phyloP scores from a whole-genome alignment of 30 jellyfish, hydroid and myxozoan genomes.

The Catostylus mosaicus region DNA sequence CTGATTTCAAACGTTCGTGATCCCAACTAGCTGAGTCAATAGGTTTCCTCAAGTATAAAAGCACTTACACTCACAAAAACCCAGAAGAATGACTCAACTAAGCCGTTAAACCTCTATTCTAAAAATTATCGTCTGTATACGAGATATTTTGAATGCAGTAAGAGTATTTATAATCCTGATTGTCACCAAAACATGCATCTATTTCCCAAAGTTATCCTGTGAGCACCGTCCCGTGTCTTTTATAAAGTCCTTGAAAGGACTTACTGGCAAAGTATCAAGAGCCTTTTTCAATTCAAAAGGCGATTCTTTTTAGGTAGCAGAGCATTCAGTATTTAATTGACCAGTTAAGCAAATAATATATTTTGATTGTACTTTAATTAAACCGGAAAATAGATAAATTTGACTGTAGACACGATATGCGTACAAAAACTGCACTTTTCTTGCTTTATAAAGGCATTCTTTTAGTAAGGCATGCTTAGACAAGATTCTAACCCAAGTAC shows the following conservation, averaged over 20 bases:
- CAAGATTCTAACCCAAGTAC: too few species aligned
- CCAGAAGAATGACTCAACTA: not conserved
- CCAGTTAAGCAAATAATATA: not conserved
- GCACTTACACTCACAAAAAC: not conserved
- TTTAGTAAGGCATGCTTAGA: too few species aligned
- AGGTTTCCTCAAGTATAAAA: not conserved
- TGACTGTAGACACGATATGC: too few species aligned
- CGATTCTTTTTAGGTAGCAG: not conserved
- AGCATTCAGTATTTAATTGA: not conserved
- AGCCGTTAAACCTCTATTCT: not conserved
- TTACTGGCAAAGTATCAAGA: not conserved
- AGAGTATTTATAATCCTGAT: not conserved
- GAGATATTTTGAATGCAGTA: constrained; percentile 8
- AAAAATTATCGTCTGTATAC: not conserved
- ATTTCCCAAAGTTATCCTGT: not conserved
- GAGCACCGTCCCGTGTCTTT: not conserved
- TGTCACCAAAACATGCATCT: not conserved
- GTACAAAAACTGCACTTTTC: too few species aligned
- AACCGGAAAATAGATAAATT: not conserved
- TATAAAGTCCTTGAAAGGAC: not conserved
- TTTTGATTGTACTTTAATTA: not conserved
- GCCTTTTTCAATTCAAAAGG: not conserved
- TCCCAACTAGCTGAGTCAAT: not conserved
- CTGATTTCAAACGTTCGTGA: not conserved
- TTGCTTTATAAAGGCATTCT: too few species aligned